A percentile compares a stretch with the other conserved stretches of the same genome.
phyloP scores from a whole-genome alignment of 1,140 invertebrate genomes.

The Fopius arisanus region DNA sequence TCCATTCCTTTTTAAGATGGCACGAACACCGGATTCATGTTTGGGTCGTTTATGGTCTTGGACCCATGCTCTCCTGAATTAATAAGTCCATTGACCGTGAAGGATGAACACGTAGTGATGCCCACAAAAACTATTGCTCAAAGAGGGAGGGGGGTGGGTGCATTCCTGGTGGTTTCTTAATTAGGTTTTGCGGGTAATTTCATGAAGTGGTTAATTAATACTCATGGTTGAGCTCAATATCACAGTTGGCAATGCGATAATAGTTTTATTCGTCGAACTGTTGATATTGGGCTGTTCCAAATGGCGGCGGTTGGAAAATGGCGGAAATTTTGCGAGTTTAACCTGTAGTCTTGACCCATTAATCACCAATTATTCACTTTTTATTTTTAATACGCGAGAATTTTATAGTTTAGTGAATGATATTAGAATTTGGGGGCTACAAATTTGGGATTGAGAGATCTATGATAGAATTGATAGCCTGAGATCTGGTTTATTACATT shows the following conservation, averaged over 20 bases:
- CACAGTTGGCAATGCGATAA: too few relatives aligned
- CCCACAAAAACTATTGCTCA: background rate
- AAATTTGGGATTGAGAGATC: too few relatives aligned
- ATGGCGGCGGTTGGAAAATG: background rate
- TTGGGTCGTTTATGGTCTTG: background rate
- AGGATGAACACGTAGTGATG: background rate
- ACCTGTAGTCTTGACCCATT: too few relatives aligned
- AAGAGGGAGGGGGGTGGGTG: background rate
- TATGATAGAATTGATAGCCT: too few relatives aligned
- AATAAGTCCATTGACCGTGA: background rate
- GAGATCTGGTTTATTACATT: too few relatives aligned
- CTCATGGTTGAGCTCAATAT: background rate
- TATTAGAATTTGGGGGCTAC: too few relatives aligned
- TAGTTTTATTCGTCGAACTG: too few relatives aligned
- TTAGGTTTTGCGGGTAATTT: background rate
- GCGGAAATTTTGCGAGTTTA: background rate
- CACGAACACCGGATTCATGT: background rate
- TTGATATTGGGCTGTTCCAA: background rate
- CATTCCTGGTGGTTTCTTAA: too few relatives aligned
- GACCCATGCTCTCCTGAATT: background rate
- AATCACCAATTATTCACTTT: too few relatives aligned
- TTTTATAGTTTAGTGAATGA: too few relatives aligned
- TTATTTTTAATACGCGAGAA: too few relatives aligned
- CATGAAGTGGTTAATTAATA: background rate
- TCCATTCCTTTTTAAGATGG: background rate